phyloP scores from a whole-genome alignment of 2,888 invertebrate genomes.

The Drosophila birchii region DNA sequence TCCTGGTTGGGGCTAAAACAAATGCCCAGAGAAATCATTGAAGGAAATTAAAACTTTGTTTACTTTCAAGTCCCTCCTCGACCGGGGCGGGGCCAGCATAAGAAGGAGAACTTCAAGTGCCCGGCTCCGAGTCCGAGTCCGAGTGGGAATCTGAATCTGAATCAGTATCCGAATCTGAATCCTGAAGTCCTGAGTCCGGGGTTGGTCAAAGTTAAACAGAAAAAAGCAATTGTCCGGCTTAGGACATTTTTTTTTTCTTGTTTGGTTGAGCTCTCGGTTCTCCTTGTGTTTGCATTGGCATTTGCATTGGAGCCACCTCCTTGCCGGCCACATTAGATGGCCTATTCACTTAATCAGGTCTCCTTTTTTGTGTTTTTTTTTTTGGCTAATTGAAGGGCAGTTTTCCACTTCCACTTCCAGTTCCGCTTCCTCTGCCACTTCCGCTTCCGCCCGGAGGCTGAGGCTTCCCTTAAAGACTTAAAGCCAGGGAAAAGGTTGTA shows the following conservation, averaged over 20 bases:
- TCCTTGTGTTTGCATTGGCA: conserved; percentile 20
- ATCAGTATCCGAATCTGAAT: conserved; percentile 3
- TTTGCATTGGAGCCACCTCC: conserved; percentile 6
- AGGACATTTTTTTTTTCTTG: conserved; percentile 13
- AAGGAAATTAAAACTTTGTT: conserved; percentile 78
- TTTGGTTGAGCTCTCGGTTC: too few species aligned
- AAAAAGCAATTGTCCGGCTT: not conserved
- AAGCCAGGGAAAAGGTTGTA: not conserved
- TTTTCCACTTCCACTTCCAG: not conserved
- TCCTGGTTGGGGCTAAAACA: conserved; percentile 30
- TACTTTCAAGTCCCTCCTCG: conserved; percentile 59
- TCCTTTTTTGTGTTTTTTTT: not conserved
- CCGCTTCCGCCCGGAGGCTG: conserved; percentile 2
- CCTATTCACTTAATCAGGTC: conserved; percentile 67
- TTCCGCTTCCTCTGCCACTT: not conserved
- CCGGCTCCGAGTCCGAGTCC: not conserved
- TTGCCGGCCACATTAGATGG: conserved; percentile 41
- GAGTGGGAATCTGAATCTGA: not conserved
- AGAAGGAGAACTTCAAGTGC: not conserved
- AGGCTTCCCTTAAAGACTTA: conserved; percentile 30
- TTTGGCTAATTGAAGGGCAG: conserved; percentile 58
- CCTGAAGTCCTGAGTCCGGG: not conserved
- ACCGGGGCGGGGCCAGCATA: not conserved
- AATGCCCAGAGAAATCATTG: conserved; percentile 68
- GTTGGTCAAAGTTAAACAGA: conserved; percentile 7